Evolutionary conservation across 1,140 invertebrate species (phyloP), one percentile per base, ranked within the genome.

Genomic region (Drosophila repletoides): DNA sequence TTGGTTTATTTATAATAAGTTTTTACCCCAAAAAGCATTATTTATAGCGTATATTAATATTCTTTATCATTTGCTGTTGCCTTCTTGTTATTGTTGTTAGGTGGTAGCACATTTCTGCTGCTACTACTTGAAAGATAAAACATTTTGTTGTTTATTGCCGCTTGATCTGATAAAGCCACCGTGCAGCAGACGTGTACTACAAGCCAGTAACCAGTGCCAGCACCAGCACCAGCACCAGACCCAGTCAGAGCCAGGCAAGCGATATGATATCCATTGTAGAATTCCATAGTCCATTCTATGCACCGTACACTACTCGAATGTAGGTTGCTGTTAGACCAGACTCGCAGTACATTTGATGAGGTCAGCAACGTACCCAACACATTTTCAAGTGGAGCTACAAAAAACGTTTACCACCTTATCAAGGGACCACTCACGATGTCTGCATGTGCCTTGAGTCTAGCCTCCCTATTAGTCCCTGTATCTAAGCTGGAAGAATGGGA

Each of bases 81-180:
- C 33, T 31, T 52, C n/a, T 52, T 31, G 36, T 34, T 43, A 19
- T 69, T 68, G 59, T 43, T 43, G 55, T 55, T 69, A 52, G 79
- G 68, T 79, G 77, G 81, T 89, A 89, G 88, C 83, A 89, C 75
- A 88, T 89, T 89, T 69, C 72, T 69, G 80, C 83, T 83, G 83
- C 88, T 89, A 89, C 88, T 89, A 89, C 88, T 89, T 89, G 88
- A 89, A 88, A 89, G 88, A 89, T 89, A 89, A 89, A 88, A 89
- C 52, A 84, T 73, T n/a, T n/a, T 83, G 73, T 80, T 89, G 89
- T 89, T 89, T 89, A 89, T 89, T 84, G 69, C 79, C 65, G 69
- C 81, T 76, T 81, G 88, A 89, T 89, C 88, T 73, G 88, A 89
- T 89, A 89, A 89, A 89, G 80, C 80, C 80, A 86, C 80, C 75